Percentiles rank a stretch among this genome's conserved stretches.
Evolutionary conservation across 2,888 invertebrate genomes (phyloP).

Genomic region (Pterostichus madidus): DNA sequence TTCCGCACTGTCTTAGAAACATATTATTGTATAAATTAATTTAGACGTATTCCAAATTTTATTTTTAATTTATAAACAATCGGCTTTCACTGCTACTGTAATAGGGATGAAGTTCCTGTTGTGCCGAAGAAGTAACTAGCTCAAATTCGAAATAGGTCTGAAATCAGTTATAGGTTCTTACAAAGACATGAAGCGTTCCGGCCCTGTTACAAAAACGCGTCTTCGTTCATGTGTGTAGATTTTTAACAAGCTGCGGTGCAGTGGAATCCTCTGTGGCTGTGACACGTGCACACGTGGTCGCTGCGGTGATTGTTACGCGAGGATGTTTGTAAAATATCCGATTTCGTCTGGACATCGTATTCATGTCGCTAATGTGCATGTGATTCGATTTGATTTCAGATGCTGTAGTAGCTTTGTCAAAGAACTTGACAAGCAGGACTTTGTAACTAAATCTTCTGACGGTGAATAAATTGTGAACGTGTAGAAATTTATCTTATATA

Average conservation of each 20-base stretch:
- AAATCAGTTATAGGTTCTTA: no score
- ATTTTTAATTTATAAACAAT: no score
- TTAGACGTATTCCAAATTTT: no score
- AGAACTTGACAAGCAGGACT: background rate
- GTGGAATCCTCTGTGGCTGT: conserved; percentile 15
- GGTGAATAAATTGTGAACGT: no score
- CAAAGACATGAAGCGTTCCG: background rate
- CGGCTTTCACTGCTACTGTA: no score
- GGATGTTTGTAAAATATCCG: conserved; percentile 61
- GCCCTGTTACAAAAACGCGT: conserved; percentile 9
- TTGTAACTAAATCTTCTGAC: background rate
- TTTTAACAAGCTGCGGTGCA: conserved; percentile 47
- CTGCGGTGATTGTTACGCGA: conserved; percentile 48
- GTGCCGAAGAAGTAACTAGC: no score
- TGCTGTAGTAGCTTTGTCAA: conserved; percentile 1
- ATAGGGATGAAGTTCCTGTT: no score
- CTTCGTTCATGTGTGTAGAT: conserved; percentile 25
- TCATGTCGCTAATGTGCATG: conserved; percentile 23
- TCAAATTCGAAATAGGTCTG: no score
- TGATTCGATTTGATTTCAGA: conserved; percentile 8
- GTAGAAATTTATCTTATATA: no score
- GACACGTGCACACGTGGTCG: conserved; percentile 34
- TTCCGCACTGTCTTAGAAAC: no score
- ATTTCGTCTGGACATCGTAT: conserved; percentile 52
- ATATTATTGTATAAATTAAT: no score